Percentiles rank a stretch among this genome's conserved stretches.
These are phyloP conservation scores for Aethes cnicana DNA, from an alignment of 2,888 invertebrate species.

Conservation along the genomic window DNA sequence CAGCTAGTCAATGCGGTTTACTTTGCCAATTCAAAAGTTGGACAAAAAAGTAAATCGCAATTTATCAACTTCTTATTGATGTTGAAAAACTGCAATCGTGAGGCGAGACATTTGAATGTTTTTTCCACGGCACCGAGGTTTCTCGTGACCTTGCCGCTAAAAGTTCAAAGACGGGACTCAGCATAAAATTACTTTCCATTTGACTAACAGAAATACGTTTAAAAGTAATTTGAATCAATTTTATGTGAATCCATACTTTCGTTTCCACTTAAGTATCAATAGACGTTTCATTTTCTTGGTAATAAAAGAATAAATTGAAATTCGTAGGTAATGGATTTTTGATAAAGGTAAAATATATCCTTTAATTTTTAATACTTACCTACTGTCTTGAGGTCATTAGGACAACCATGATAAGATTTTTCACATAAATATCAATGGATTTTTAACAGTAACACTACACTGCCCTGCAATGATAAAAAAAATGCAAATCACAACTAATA, in stretches of 20 bases:
- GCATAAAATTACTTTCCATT: constrained; percentile 57
- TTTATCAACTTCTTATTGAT: constrained; percentile 31
- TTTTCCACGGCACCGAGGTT: constrained; percentile 54
- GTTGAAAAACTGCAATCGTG: constrained; percentile 42
- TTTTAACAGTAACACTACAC: too few species aligned
- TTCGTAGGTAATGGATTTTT: too few species aligned
- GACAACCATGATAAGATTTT: too few species aligned
- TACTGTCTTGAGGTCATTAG: too few species aligned
- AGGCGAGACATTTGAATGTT: constrained; percentile 42
- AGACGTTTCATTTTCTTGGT: constrained; percentile 13
- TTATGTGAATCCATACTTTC: constrained; percentile 16
- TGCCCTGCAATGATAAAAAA: too few species aligned
- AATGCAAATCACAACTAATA: too few species aligned
- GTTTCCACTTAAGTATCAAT: constrained; percentile 9
- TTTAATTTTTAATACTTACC: too few species aligned
- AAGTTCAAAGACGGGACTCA: constrained; percentile 33
- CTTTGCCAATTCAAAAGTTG: neutral
- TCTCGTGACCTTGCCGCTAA: constrained; percentile 37
- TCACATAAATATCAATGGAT: too few species aligned
- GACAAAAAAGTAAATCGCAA: constrained; percentile 36
- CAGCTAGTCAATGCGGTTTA: neutral
- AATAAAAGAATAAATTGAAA: neutral
- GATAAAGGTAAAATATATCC: too few species aligned
- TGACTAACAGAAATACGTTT: constrained; percentile 50
- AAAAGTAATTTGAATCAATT: constrained; percentile 24